Percentiles rank a stretch among this genome's conserved stretches.
Conservation (phyloP, 2,797 vertebrate genomes). For the Acanthiza pusilla region DNA sequence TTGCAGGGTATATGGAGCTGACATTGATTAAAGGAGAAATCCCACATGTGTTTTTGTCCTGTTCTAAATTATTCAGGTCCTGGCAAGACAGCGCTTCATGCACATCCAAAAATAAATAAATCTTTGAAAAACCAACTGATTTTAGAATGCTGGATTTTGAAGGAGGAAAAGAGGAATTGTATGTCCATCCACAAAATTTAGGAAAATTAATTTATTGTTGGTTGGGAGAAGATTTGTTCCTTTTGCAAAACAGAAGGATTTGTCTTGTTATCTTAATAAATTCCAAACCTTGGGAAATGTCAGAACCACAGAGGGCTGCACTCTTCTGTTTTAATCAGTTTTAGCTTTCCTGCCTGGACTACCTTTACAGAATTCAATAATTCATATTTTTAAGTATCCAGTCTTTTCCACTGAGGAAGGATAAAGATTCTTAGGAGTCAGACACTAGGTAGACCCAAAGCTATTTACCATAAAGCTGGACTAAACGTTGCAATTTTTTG, state of each 20-base stretch:
- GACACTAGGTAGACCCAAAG: neutral
- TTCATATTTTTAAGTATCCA: neutral
- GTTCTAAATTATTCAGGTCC: constrained; percentile 41
- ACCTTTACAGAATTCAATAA: constrained; percentile 5
- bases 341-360: neutral
- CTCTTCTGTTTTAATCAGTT: neutral
- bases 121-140: neutral
- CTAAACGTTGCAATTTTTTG: neutral
- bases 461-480: neutral
- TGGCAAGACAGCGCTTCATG: neutral
- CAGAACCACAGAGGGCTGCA: neutral
- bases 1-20: neutral
- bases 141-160: constrained; percentile 15
- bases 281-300: constrained; percentile 21
- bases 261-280: constrained; percentile 27
- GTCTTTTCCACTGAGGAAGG: neutral
- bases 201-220: constrained; percentile 42
- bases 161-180: neutral
- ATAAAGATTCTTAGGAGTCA: neutral
- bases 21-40: constrained; percentile 51
- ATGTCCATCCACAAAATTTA: neutral
- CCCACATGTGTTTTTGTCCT: constrained; percentile 33
- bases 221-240: constrained; percentile 3
- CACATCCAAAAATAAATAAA: constrained; percentile 27
- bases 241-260: constrained; percentile 42